Conservation (phyloP, 2,113 vertebrate genomes). For the Nothobranchius furzeri region DNA sequence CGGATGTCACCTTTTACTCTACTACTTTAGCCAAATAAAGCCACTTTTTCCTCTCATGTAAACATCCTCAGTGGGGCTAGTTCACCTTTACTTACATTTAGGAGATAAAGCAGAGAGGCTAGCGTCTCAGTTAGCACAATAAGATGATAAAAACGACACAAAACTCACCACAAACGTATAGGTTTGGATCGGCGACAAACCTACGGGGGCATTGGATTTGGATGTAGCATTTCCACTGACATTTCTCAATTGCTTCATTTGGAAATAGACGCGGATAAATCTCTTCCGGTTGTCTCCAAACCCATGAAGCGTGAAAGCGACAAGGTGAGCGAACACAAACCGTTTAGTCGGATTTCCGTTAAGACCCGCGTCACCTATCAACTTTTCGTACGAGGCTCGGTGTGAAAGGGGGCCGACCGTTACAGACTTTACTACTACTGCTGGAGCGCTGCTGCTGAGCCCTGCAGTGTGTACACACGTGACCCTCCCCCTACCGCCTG, state of each 20-base stretch:
- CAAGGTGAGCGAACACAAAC: neutral
- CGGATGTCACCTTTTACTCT: conserved; percentile 43
- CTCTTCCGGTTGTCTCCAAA: conserved; percentile 1
- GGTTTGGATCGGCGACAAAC: conserved; percentile 58
- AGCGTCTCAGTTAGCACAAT: neutral
- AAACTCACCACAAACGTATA: conserved; percentile 73
- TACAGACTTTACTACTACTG: conserved; percentile 70
- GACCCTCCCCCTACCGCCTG: conserved; percentile 78
- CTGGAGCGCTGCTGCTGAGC: conserved; percentile 64
- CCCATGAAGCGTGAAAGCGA: conserved; percentile 2
- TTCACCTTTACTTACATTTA: neutral
- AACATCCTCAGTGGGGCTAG: neutral
- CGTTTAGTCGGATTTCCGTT: conserved; percentile 7
- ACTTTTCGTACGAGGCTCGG: conserved; percentile 63
- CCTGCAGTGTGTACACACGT: conserved; percentile 82
- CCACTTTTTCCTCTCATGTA: neutral
- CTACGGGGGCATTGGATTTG: conserved; percentile 79
- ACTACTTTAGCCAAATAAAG: conserved; percentile 14
- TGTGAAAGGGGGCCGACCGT: conserved; percentile 68
- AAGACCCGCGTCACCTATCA: conserved; percentile 34
- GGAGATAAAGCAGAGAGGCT: neutral
- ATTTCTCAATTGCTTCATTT: conserved; percentile 67
- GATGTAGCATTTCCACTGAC: conserved; percentile 74
- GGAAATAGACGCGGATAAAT: neutral
- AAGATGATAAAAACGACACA: neutral